phyloP scores from a whole-genome alignment of 2,797 vertebrate genomes.

The Mycteria americana region DNA sequence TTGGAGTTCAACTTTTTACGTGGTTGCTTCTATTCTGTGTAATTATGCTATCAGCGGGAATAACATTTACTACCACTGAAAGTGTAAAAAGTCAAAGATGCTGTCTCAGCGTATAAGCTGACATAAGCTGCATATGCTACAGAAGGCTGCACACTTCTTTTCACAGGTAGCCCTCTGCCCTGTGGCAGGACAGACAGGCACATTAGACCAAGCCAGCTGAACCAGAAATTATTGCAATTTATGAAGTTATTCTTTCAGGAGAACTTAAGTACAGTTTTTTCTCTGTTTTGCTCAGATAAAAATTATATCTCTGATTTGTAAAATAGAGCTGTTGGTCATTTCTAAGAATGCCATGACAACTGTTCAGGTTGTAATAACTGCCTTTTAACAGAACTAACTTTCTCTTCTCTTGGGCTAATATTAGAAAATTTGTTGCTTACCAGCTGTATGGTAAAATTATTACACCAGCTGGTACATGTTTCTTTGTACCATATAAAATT shows the following conservation, averaged over 20 bases:
- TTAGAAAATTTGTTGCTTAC: neutral
- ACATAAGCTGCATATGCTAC: neutral
- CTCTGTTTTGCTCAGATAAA: neutral
- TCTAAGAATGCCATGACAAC: neutral
- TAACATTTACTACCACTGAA: neutral
- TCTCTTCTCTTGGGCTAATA: neutral
- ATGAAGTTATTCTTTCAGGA: neutral
- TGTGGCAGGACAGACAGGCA: neutral
- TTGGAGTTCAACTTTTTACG: neutral
- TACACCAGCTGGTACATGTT: neutral
- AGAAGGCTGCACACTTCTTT: neutral
- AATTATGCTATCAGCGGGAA: neutral
- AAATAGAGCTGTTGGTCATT: neutral
- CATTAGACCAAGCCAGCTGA: neutral
- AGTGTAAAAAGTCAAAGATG: neutral
- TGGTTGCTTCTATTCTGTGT: neutral
- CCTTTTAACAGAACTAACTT: neutral
- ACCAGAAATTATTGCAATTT: neutral
- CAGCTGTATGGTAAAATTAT: conserved; percentile 7
- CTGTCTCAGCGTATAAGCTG: neutral
- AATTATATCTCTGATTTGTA: neutral
- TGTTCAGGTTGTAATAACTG: neutral
- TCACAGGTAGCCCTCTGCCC: neutral
- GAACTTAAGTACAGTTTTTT: neutral
- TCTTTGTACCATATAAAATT: conserved; percentile 28